phyloP scores from a whole-genome alignment of 2,113 vertebrate species.

The Nothobranchius furzeri region DNA sequence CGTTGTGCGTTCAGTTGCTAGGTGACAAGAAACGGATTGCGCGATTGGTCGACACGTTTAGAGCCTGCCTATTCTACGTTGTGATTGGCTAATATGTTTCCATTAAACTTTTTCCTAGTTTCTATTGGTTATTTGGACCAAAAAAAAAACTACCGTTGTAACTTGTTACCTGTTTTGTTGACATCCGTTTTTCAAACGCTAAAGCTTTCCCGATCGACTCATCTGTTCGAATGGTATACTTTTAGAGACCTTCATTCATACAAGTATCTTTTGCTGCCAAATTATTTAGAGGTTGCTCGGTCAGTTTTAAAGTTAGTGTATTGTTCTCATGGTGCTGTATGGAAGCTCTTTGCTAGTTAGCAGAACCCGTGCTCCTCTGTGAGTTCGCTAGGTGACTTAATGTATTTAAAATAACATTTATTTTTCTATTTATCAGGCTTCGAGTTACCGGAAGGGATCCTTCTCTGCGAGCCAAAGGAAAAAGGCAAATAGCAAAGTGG shows the following conservation, averaged over 20 bases:
- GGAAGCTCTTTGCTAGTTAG: constrained; percentile 35
- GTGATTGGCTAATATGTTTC: constrained; percentile 21
- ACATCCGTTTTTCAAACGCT: constrained; percentile 14
- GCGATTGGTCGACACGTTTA: constrained; percentile 14
- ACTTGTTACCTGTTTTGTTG: constrained; percentile 49
- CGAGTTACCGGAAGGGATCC: constrained; percentile 75
- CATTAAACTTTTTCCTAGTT: not conserved
- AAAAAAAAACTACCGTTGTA: constrained; percentile 4
- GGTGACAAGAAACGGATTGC: constrained; percentile 48
- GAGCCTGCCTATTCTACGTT: constrained; percentile 1
- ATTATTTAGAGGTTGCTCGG: not conserved
- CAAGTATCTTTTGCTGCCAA: not conserved
- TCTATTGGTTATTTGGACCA: constrained; percentile 46
- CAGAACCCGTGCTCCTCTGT: not conserved
- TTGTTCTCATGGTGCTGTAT: not conserved
- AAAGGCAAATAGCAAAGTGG: constrained; percentile 80
- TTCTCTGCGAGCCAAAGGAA: constrained; percentile 74
- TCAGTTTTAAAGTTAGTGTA: too few relatives aligned
- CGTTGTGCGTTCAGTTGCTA: constrained; percentile 59
- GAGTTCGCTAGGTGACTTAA: not conserved
- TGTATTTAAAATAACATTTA: not conserved
- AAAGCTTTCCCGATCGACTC: not conserved
- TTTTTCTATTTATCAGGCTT: constrained; percentile 75
- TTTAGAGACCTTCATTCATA: not conserved
- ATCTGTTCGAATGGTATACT: constrained; percentile 46